Evolutionary conservation across 2,113 vertebrate genomes (phyloP), one percentile per base, ranked within the genome.

Genomic region (Paralichthys olivaceus): DNA sequence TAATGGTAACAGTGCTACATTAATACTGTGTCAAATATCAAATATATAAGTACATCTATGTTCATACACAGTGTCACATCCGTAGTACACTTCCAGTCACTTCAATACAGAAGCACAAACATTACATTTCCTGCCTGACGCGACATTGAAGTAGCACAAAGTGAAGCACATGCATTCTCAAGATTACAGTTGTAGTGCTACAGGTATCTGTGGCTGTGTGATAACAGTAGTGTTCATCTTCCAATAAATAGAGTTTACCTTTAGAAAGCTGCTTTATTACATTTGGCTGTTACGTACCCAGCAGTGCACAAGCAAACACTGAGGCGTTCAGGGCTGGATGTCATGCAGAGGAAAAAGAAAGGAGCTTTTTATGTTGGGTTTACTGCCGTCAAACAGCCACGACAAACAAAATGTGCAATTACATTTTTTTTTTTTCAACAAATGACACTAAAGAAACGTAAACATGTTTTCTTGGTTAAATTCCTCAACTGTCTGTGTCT

Each of bases 41-140:
- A 69, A 81, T 80, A 80, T 78, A 84, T 74, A 75, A 80, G 78
- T 43, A 69, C 58, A 72, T 82, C 40, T 60, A 72, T 45, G 51
- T 32, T 34, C 19, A 73, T 63, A 55, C 28, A 17, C 60, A 75
- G 76, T 63, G 62, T 45, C 34, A 64, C 45, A 58, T 32, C 29
- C 60, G 23, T 6, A 82, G 5, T 56, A 14, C 53, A 59, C n/a
- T 51, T 47, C 15, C n/a, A 66, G 56, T 69, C 51, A 59, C n/a
- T 12, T 12, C 14, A 56, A 65, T 4, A 80, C 37, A 40, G 22
- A 32, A 25, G 11, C 53, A 81, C 56, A 59, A 62, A 63, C 4
- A 40, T 63, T 37, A 82, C 13, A 43, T 28, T 75, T 79, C 2
- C 9, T 40, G 58, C n/a, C 11, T 80, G 40, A 84, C 13, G 28